phyloP scores from a whole-genome alignment of 2,888 invertebrate genomes.

The Nemotelus pantherinus region DNA sequence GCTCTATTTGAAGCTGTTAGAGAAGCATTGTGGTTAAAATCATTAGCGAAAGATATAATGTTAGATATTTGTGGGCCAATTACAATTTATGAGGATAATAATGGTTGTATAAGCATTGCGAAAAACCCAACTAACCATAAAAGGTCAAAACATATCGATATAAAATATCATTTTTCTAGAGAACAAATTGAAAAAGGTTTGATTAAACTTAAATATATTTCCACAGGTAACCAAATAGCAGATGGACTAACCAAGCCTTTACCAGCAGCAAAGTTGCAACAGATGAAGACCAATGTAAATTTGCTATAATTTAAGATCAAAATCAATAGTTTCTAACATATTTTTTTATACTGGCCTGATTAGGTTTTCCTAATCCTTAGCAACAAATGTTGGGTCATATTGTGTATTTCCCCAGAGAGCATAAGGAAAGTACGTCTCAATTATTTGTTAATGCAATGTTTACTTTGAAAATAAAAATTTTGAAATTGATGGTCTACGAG shows the following conservation, averaged over 20 bases:
- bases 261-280: slow-evolving; percentile 44
- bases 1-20: background rate
- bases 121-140: background rate
- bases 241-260: slow-evolving; percentile 45
- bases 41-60: slow-evolving; percentile 18
- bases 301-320: background rate
- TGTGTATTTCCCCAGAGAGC: background rate
- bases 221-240: slow-evolving; percentile 47
- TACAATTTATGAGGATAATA: background rate
- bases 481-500: background rate
- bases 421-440: background rate
- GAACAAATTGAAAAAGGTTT: slow-evolving; percentile 45
- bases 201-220: slow-evolving; percentile 43
- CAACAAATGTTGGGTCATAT: background rate
- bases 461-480: background rate
- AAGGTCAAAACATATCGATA: slow-evolving; percentile 47
- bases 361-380: background rate
- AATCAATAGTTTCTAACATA: background rate
- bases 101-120: background rate
- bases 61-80: background rate
- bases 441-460: background rate
- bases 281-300: background rate
- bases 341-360: background rate
- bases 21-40: slow-evolving; percentile 27
- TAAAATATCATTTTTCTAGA: slow-evolving; percentile 39